Conservation (phyloP, 2,797 vertebrate species). For the Tinamus major region DNA sequence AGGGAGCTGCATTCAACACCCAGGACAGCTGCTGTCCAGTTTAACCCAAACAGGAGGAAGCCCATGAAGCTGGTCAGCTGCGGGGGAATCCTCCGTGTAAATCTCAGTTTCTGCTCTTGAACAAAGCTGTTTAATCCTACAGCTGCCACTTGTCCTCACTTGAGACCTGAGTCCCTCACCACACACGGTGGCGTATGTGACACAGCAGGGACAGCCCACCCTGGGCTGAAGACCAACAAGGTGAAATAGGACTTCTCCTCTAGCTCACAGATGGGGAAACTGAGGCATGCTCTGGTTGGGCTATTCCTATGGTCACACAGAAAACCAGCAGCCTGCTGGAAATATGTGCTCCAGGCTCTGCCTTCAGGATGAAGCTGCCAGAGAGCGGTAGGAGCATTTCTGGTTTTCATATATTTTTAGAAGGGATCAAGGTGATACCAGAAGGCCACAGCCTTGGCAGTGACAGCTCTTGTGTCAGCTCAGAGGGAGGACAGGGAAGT, state of each 20-base stretch:
- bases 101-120: background rate
- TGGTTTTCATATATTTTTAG: accelerated
- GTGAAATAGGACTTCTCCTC: background rate
- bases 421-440: background rate
- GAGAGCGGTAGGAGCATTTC: background rate
- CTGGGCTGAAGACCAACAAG: background rate
- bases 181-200: accelerated
- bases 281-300: background rate
- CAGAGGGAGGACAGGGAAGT: background rate
- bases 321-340: background rate
- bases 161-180: accelerated
- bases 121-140: background rate
- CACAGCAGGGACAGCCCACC: background rate
- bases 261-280: background rate
- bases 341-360: background rate
- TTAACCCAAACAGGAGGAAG: background rate
- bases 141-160: background rate
- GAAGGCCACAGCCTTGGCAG: background rate
- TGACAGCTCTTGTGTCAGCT: background rate
- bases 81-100: background rate
- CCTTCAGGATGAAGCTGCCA: background rate
- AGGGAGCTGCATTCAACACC: background rate
- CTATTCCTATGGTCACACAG: too few relatives aligned
- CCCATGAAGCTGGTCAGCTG: background rate
- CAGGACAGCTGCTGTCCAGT: background rate